Percentiles rank a stretch among this genome's conserved stretches.
Evolutionary conservation across 1,140 invertebrate species (phyloP).

Genomic region (Drosophila micromelanica): DNA sequence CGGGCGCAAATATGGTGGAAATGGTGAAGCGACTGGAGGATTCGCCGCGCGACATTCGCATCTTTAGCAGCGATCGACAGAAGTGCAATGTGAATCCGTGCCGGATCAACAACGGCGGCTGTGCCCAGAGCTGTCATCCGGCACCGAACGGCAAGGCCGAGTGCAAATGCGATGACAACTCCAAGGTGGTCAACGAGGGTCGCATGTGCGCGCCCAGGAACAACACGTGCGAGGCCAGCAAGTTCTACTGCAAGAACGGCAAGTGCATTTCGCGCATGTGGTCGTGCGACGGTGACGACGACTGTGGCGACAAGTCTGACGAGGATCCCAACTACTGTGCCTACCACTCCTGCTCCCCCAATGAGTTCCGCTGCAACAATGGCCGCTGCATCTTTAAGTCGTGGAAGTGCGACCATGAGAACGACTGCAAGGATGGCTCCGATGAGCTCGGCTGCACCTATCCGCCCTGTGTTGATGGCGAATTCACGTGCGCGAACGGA

Average conservation of each 20-base stretch:
- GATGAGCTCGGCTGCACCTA: slow-evolving; percentile 97
- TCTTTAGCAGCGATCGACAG: slow-evolving; percentile 93
- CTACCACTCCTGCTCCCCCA: slow-evolving; percentile 95
- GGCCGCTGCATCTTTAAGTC: slow-evolving; percentile 97
- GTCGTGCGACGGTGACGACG: slow-evolving; percentile 97
- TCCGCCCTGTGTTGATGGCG: slow-evolving; percentile 94
- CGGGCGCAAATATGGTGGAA: slow-evolving; percentile 96
- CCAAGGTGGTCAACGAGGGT: slow-evolving; percentile 95
- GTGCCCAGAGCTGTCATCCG: slow-evolving; percentile 97
- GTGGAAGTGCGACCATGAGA: slow-evolving; percentile 97
- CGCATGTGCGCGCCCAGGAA: slow-evolving; percentile 95
- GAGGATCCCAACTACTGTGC: slow-evolving; percentile 97
- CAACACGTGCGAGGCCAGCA: slow-evolving; percentile 93
- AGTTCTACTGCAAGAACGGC: slow-evolving; percentile 97
- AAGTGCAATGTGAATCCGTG: slow-evolving; percentile 94
- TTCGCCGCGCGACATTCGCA: slow-evolving; percentile 95
- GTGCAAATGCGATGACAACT: slow-evolving; percentile 94
- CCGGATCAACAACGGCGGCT: slow-evolving; percentile 96
- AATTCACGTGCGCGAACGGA: slow-evolving; percentile 97
- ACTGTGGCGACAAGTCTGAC: slow-evolving; percentile 97
- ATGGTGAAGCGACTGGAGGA: slow-evolving; percentile 96
- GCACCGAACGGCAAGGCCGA: slow-evolving; percentile 92
- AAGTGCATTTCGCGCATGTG: slow-evolving; percentile 98
- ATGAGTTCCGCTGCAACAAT: slow-evolving; percentile 97
- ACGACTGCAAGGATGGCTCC: slow-evolving; percentile 96